Conservation (phyloP, 1,140 invertebrate genomes). For the Microvelia longipes region DNA sequence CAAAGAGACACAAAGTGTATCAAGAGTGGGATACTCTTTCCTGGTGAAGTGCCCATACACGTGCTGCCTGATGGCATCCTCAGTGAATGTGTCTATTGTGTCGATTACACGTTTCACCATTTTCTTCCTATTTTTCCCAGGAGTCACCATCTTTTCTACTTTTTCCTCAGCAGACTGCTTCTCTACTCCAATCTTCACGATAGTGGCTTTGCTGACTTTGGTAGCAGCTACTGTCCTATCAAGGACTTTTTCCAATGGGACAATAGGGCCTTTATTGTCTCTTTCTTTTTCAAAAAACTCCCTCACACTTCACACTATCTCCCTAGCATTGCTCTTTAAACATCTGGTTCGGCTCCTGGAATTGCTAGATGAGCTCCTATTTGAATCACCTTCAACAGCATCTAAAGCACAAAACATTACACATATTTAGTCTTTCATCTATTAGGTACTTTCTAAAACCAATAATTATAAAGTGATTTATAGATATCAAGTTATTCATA, state of each 20-base stretch:
- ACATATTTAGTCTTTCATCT: too few relatives aligned
- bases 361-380: too few relatives aligned
- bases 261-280: neutral
- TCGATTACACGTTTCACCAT: too few relatives aligned
- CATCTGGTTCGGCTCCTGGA: too few relatives aligned
- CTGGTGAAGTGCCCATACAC: neutral
- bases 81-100: neutral
- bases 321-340: neutral
- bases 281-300: neutral
- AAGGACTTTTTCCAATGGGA: neutral
- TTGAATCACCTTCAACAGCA: too few relatives aligned
- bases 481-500: too few relatives aligned
- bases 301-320: neutral
- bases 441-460: too few relatives aligned
- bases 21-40: neutral
- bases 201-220: neutral
- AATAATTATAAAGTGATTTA: too few relatives aligned
- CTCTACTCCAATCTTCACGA: neutral
- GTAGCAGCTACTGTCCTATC: neutral
- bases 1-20: neutral
- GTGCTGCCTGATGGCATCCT: neutral
- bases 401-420: too few relatives aligned
- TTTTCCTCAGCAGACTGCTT: neutral
- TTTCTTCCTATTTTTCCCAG: neutral
- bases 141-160: neutral